Percentiles rank a stretch among this genome's conserved stretches.
Conservation (phyloP, 2,113 vertebrate species). For the Alectura lathami region DNA sequence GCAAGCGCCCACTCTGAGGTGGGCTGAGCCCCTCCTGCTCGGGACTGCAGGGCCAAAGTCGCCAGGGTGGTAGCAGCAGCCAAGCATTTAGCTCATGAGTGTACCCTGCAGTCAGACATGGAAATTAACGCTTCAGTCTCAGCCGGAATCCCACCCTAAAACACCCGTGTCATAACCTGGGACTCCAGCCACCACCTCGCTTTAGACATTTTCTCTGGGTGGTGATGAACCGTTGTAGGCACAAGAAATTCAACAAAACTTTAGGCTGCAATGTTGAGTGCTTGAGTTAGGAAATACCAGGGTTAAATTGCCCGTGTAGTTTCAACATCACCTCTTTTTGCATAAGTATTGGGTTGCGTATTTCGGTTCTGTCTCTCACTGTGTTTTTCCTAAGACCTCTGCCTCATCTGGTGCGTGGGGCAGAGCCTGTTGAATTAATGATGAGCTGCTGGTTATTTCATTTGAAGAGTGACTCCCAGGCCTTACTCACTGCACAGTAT, state of each 20-base stretch:
- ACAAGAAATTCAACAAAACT: not conserved
- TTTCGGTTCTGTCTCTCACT: not conserved
- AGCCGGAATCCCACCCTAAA: not conserved
- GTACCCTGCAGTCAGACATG: not conserved
- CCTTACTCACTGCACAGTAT: not conserved
- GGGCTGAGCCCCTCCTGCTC: not conserved
- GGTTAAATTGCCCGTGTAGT: not conserved
- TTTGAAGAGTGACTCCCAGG: not conserved
- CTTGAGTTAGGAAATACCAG: not conserved
- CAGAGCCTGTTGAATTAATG: not conserved
- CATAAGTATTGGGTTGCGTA: not conserved
- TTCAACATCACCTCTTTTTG: not conserved
- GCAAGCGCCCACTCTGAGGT: rapidly evolving
- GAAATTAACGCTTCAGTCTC: not conserved
- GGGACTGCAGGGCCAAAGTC: not conserved
- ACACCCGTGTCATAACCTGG: rapidly evolving
- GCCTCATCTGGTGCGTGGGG: not conserved
- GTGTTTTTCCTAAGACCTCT: not conserved
- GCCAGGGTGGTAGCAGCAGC: rapidly evolving
- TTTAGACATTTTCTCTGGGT: not conserved
- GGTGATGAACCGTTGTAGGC: not conserved
- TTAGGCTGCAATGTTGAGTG: not conserved
- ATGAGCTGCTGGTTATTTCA: not conserved
- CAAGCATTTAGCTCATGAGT: rapidly evolving
- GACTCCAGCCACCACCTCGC: not conserved